Evolutionary conservation across 2,888 invertebrate species (phyloP), one percentile per base, ranked within the genome.

Genomic region (Ariolimax columbianus): DNA sequence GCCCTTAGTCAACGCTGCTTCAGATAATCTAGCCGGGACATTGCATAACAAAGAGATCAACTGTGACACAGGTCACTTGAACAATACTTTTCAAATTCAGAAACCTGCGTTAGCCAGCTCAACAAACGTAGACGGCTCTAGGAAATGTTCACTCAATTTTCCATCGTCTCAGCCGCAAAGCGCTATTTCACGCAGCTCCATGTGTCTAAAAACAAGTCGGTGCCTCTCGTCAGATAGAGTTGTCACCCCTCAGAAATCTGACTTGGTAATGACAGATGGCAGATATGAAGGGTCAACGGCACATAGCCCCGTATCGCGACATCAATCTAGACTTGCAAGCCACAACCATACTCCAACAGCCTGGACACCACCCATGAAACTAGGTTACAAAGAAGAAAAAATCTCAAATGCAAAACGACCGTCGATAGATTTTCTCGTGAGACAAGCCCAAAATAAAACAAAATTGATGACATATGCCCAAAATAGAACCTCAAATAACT

Each of bases 51-150:
- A 70, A 9, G 47, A 63, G 0, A 55, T 40, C 11, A 84, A 51
- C 47, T 79, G 75, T n/a, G 77, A 72, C 70, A 80, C 43, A 26
- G 81, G 77, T 68, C 55, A 81, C n/a, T 30, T 85, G 1, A 85
- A 82, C 68, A 47, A 82, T 38, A 85, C 82, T 43, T 85, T 85
- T 82, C 77, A 77, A 43, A 66, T 82, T 23, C 30, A 77, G 23
- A 77, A 77, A 66, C 78, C 85, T 26, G 70, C 77, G 33, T 19
- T 82, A 26, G 68, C 77, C 9, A 82, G 78, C 40, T 82, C 70
- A 4, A 77, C 81, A 0, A 75, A 82, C 51, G 77, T 82, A 77
- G 84, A 84, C 30, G n/a, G 7, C 26, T 55, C 72, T 26, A 72
- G 72, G 30, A 70, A 70, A 33, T 30, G 43, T 47, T 30, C 66